Percentiles rank a stretch among this genome's conserved stretches.
These are phyloP conservation scores for Cylas formicarius DNA, from an alignment of 1,140 invertebrate species.

Conservation along the genomic window DNA sequence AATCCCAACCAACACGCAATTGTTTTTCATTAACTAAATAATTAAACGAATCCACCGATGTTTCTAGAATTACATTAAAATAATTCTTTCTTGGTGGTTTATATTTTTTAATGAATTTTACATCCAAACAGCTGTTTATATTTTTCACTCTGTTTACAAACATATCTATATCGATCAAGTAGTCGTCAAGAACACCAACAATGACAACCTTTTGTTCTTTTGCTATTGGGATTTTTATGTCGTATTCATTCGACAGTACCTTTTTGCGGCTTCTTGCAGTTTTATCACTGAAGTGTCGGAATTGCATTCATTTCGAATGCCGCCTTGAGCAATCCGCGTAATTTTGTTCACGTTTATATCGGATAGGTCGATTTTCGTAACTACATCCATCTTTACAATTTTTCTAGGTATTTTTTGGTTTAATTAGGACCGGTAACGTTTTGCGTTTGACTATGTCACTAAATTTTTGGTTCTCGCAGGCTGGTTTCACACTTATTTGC, in stretches of 20 bases:
- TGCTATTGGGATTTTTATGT: slow-evolving; percentile 1
- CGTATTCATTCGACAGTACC: slow-evolving; percentile 3
- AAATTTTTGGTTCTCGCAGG: too few species aligned
- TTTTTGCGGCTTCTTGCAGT: slow-evolving; percentile 5
- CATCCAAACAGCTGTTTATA: not conserved
- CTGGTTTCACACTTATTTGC: too few species aligned
- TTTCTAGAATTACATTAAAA: slow-evolving; percentile 6
- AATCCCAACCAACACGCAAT: slow-evolving; percentile 8
- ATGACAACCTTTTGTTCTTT: slow-evolving; percentile 4
- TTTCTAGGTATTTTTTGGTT: too few species aligned
- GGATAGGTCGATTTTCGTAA: too few species aligned
- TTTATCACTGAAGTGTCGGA: slow-evolving; percentile 3
- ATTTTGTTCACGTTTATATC: too few species aligned
- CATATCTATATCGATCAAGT: slow-evolving; percentile 1
- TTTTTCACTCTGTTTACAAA: slow-evolving; percentile 4
- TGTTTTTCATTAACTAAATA: slow-evolving; percentile 5
- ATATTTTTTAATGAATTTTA: slow-evolving; percentile 5
- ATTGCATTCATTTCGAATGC: slow-evolving; percentile 5
- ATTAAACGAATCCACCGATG: not conserved
- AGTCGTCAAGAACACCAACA: not conserved
- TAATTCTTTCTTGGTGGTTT: not conserved
- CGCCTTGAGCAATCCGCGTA: too few species aligned
- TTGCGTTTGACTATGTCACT: too few species aligned
- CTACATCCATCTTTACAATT: too few species aligned
- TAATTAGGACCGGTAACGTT: too few species aligned